A percentile compares a stretch with the other conserved stretches of the same genome.
phyloP scores from a whole-genome alignment of 2,797 vertebrate species.

The Sorex maritimensis region DNA sequence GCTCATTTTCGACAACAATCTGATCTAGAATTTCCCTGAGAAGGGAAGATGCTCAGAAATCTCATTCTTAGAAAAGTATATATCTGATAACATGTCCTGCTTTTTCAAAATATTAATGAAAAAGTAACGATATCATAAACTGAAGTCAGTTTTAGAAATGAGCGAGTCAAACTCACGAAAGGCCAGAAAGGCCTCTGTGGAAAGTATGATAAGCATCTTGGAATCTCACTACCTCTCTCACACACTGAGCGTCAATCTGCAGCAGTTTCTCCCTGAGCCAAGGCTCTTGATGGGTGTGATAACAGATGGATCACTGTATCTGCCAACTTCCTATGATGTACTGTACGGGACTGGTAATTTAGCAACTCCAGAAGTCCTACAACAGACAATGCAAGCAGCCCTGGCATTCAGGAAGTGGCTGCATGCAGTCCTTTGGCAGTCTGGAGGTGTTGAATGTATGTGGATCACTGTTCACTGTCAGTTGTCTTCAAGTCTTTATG shows the following conservation, averaged over 20 bases:
- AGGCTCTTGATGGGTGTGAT: conserved; percentile 76
- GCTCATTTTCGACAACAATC: conserved; percentile 77
- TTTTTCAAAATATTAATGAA: conserved; percentile 76
- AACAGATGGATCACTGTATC: conserved; percentile 82
- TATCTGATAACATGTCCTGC: conserved; percentile 18
- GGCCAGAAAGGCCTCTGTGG: conserved; percentile 79
- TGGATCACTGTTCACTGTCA: conserved; percentile 29
- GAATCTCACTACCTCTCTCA: conserved; percentile 77
- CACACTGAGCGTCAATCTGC: conserved; percentile 80
- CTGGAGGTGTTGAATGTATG: conserved; percentile 39
- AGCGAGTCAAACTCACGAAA: conserved; percentile 76
- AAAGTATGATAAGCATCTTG: conserved; percentile 80
- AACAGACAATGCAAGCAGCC: conserved; percentile 78
- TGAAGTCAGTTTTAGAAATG: conserved; percentile 75
- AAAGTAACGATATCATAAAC: conserved; percentile 66
- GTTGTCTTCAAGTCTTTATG: conserved; percentile 29
- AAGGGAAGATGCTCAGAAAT: conserved; percentile 57
- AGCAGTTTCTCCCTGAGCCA: conserved; percentile 72
- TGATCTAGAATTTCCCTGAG: conserved; percentile 71
- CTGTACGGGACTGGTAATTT: conserved; percentile 79
- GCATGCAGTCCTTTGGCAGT: conserved; percentile 55
- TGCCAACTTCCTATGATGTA: conserved; percentile 82
- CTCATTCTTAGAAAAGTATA: conserved; percentile 68
- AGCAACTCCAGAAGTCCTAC: conserved; percentile 69
- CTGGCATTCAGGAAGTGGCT: conserved; percentile 52